Base-by-base conservation (phyloP, 2,113 vertebrate species). In the Panurus biarmicus region DNA sequence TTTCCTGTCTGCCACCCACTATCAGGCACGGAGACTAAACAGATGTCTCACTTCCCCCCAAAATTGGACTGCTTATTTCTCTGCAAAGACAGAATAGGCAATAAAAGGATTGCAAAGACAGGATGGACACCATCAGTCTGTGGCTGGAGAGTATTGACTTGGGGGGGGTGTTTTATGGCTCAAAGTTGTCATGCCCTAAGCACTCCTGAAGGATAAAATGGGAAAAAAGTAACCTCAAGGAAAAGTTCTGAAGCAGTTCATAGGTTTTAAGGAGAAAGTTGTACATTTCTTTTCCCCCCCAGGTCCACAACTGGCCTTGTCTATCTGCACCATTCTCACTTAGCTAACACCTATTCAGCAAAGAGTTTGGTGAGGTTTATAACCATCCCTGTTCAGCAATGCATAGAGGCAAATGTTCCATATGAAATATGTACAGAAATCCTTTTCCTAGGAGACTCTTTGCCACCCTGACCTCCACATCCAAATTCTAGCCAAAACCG, bases 21-120 rank as follows among this genome's bases (percentile, higher is more conserved):
- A 1, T 11, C 25, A 8, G 4, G 18, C 25, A 26, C 0, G 0
- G 21, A 42, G 29, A 23, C 29, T 73, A 69, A 79, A 64, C 16
- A 21, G 10, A 20, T 38, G 31, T 33, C 51, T 70, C 42, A 38
- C 16, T 77, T 62, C 10, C 26, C 8, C 33, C 47, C 23, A 66
- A 61, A 51, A 45, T 1, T 1, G 7, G 6, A 20, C 56, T 53
- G 26, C 25, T 87, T 69, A 16, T 75, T 61, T 87, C 15, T 76
- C 69, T 72, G 10, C 14, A 60, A 65, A 75, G 53, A 28, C 31
- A 75, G 61, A 53, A 51, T 4, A 64, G 25, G 17, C 57, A 87
- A 50, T 61, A 61, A 61, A 89, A 73, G 2, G 2, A 20, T 47
- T 92, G 45, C 28, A 69, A 81, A 24, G 20, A 28, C 17, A 38